Base-by-base conservation (phyloP, 2,797 vertebrate species). In the Paratrypauchen microcephalus region DNA sequence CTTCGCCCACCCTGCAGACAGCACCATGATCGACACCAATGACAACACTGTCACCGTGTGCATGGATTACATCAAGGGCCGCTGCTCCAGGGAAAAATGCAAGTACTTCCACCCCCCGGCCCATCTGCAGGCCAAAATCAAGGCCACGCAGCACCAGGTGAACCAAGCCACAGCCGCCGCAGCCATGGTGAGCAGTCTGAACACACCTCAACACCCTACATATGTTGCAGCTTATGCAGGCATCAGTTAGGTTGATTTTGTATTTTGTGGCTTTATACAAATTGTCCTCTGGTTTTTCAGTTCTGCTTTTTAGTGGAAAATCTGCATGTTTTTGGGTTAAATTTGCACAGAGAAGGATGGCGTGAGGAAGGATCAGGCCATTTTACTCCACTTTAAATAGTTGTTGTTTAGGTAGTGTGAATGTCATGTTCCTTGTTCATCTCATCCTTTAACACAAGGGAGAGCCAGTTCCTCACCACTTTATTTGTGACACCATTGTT, bases 21-120 rank as follows among this genome's bases (percentile, higher is more conserved):
- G 96, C 89, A 96, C 97, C 28, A 99, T 99, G 97, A 97, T 99
- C 18, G 97, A 99, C 88, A 97, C 96, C 93, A 97, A 96, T 0
- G 97, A 99, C 92, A 99, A 99, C 93, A 98, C 97, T 0, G 97
- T 99, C 87, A 98, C 97, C 0, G 97, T 99, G 82, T 99, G 97
- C 88, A 99, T 99, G 97, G 97, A 99, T 92, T 98, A 96, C 93
- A 98, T 99, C 91, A 98, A 99, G 90, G 97, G 97, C 79, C 95
- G 97, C 79, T 99, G 97, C 93, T 96, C 96, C 76, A 91, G 97
- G 89, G 97, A 99, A 94, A 99, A 99, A 95, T 99, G 97, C 96
- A 99, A 99, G 95, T 99, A 99, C 87, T 99, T 99, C 71, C 97
- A 99, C 82, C 97, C 97, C 57, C 97, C 96, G 0, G 95, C 97